These are phyloP conservation scores for Aphaenogaster rudis DNA, from an alignment of 1,140 invertebrate species.

Conservation along the genomic window DNA sequence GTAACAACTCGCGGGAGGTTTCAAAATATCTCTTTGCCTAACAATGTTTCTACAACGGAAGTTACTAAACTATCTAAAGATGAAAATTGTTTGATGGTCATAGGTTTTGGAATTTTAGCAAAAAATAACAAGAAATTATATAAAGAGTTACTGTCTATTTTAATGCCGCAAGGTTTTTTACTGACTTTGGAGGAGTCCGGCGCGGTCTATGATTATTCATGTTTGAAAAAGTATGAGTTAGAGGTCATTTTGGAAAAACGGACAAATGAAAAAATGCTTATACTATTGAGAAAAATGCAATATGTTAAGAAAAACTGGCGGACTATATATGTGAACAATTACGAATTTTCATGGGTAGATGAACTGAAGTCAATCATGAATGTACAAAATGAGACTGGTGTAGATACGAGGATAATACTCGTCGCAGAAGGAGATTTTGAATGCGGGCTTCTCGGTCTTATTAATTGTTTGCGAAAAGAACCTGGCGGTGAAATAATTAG, in stretches of 20 bases:
- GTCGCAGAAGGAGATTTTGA: constrained; percentile 88
- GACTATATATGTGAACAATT: constrained; percentile 77
- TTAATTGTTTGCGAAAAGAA: constrained; percentile 91
- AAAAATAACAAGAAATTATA: constrained; percentile 1
- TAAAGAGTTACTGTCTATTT: background rate
- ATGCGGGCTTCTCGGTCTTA: constrained; percentile 94
- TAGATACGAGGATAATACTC: constrained; percentile 84
- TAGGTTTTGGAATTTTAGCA: constrained; percentile 79
- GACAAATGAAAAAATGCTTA: constrained; percentile 72
- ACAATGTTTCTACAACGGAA: constrained; percentile 71
- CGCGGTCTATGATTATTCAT: constrained; percentile 61
- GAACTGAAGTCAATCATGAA: constrained; percentile 87
- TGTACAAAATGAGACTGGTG: constrained; percentile 80
- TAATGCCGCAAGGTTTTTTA: constrained; percentile 85
- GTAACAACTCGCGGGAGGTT: background rate
- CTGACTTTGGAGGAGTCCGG: constrained; percentile 83
- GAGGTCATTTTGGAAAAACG: constrained; percentile 79
- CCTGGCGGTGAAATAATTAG: constrained; percentile 89
- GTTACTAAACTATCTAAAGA: constrained; percentile 70
- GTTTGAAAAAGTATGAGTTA: constrained; percentile 72
- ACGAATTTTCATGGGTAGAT: constrained; percentile 86
- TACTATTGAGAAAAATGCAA: constrained; percentile 79
- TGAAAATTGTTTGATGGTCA: constrained; percentile 87
- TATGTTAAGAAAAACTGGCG: constrained; percentile 73
- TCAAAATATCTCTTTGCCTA: constrained; percentile 68